Conservation (phyloP, 2,113 vertebrate species). For the Pollachius pollachius region DNA sequence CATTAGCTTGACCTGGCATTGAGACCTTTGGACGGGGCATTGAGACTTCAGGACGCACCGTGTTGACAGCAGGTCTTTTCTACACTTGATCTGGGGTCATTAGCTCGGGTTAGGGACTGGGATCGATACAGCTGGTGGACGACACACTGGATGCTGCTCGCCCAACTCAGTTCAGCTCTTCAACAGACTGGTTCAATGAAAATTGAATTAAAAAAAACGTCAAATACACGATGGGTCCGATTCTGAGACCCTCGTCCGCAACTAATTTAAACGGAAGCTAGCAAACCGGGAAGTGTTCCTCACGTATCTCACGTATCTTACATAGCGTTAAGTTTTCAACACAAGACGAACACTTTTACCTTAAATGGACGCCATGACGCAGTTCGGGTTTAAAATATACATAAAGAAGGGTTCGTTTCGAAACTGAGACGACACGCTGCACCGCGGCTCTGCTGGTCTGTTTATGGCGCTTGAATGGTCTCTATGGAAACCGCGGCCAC, state of each 20-base stretch:
- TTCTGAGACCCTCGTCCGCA: too few relatives aligned
- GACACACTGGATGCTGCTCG: neutral
- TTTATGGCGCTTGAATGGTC: constrained; percentile 15
- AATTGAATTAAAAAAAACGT: too few relatives aligned
- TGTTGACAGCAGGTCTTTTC: constrained; percentile 39
- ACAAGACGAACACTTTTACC: too few relatives aligned
- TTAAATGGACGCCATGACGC: too few relatives aligned
- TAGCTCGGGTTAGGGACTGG: constrained; percentile 23
- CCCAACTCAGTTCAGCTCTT: neutral
- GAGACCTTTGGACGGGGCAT: constrained; percentile 33
- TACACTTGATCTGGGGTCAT: constrained; percentile 38
- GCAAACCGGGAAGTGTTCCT: too few relatives aligned
- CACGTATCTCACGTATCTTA: too few relatives aligned
- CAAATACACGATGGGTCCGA: too few relatives aligned
- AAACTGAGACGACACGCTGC: neutral
- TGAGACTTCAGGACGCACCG: constrained; percentile 29
- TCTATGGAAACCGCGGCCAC: neutral
- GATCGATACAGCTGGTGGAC: constrained; percentile 41
- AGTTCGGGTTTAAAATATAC: neutral
- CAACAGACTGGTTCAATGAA: too few relatives aligned
- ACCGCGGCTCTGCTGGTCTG: constrained; percentile 12
- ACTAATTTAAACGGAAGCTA: too few relatives aligned
- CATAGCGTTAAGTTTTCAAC: too few relatives aligned
- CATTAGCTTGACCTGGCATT: constrained; percentile 47
- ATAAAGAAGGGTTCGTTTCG: neutral